Evolutionary conservation across 2,113 vertebrate species (phyloP), one percentile per base, ranked within the genome.

Genomic region (Crotalus tigris): DNA sequence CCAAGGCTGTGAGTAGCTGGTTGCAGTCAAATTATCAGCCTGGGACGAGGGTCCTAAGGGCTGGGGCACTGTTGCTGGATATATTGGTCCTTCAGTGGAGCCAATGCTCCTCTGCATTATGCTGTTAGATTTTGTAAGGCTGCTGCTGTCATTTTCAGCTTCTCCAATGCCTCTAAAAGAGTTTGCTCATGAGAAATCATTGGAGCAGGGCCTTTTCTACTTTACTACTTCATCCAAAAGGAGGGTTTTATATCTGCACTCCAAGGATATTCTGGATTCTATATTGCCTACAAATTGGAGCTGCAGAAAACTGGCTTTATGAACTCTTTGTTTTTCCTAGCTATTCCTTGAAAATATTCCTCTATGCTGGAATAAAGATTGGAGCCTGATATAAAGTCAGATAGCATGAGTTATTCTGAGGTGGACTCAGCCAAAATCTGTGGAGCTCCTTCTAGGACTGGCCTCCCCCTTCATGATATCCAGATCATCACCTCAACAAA

Each of bases 1-100:
- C 97, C 94, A 99, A 99, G n/a, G 98, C 97, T 24, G 96, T 85
- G 93, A 98, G 97, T 54, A 98, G 95, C 95, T 98, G 98, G 91
- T 97, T 94, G 93, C 98, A 98, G 95, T 99, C 98, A 0, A 19
- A 97, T 90, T 0, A 97, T 98, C 91, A 98, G 94, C 5, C 96
- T 97, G 87, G 99, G 57, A 23, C 19, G 21, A 58, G 94, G 0
- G 97, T 97, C 93, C 98, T 97, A 69, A 98, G 96, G 29, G 94
- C 85, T 46, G 96, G 95, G 5, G 88, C 92, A 24, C 10, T 5
- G 5, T 92, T 57, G 0, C 88, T 21, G 0, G 39, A 51, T 15
- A 53, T 13, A 4, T 51, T 58, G 29, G 1, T 94, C 91, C 2
- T 61, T 61, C 13, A 10, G 17, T 59, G 23, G 57, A 92, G 15